Evolutionary conservation across 2,113 vertebrate genomes (phyloP), one percentile per base, ranked within the genome.

Genomic region (Mormyrus lacerda): DNA sequence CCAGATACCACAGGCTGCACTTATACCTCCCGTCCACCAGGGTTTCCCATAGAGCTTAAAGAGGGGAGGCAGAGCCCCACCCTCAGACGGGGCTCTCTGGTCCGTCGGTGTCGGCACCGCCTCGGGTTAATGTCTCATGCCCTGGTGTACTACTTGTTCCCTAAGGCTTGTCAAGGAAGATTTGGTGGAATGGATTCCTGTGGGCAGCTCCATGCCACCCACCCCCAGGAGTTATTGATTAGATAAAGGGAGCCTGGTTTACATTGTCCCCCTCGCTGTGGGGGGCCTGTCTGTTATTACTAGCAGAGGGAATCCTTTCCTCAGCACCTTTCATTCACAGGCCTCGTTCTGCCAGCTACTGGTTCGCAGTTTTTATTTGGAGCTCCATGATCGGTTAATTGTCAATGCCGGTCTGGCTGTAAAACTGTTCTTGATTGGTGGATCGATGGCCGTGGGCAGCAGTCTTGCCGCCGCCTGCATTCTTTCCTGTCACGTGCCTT

Each of bases 171-270:
- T 90, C 87, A 44, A 65, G 51, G 86, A 51, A 48, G 73, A 24
- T 50, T 85, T 58, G 17, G 44, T 90, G 92, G 89, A 31, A 27
- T 27, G 35, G 27, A 83, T 24, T 51, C 47, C 44, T 85, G 48
- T 2, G 50, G 85, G 85, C 50, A 87, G 85, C 19, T 87, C 85
- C 15, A 17, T n/a, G 85, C 85, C 50, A 87, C 50, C 6, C 1
- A 15, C 50, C 90, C 89, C 89, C 55, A 90, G 91, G 84, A 90
- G 89, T 92, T 92, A 92, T 93, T 93, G 93, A 93, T 93, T 91
- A 92, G 91, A 92, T 91, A 91, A 93, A 92, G 89, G 83, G 73
- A 88, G 87, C 53, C 88, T 93, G 91, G 89, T 93, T 91, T 90
- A 92, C 91, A 93, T 87, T 89, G 91, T 44, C 90, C 55, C 92